A percentile compares a stretch with the other conserved stretches of the same genome.
Conservation (phyloP, 2,797 vertebrate species). For the Euthynnus affinis region DNA sequence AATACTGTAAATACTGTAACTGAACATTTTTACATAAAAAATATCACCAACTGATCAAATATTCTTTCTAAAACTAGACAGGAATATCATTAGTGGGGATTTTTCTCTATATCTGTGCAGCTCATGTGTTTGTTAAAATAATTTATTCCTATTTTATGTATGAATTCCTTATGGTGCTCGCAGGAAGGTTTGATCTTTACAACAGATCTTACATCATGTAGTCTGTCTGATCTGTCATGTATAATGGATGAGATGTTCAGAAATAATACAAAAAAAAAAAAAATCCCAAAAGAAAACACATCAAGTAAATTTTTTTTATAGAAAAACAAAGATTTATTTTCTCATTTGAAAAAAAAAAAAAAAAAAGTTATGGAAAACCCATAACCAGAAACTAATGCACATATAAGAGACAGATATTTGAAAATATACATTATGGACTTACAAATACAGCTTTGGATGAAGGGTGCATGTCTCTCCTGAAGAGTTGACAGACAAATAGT, state of each 20-base stretch:
- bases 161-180: slow-evolving; percentile 43
- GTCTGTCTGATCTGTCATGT: slow-evolving; percentile 3
- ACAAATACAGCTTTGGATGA: slow-evolving; percentile 43
- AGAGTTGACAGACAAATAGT: slow-evolving; percentile 27
- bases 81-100: not conserved
- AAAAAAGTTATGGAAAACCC: slow-evolving; percentile 49
- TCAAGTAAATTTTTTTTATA: slow-evolving; percentile 16
- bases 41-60: not conserved
- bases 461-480: slow-evolving; percentile 25
- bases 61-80: not conserved
- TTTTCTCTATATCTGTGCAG: not conserved
- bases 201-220: slow-evolving; percentile 20
- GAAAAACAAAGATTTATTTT: slow-evolving; percentile 78
- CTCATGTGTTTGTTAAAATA: not conserved
- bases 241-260: slow-evolving; percentile 34
- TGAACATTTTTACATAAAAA: too few relatives aligned
- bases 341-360: slow-evolving; percentile 62
- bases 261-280: slow-evolving; percentile 12
- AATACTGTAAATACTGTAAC: not conserved
- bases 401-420: slow-evolving; percentile 40
- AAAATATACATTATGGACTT: slow-evolving; percentile 39
- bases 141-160: slow-evolving; percentile 23
- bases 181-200: slow-evolving; percentile 41
- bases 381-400: slow-evolving; percentile 55
- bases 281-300: not conserved